Conservation (phyloP, 1,140 invertebrate genomes). For the Zaprionus lachaisei region DNA sequence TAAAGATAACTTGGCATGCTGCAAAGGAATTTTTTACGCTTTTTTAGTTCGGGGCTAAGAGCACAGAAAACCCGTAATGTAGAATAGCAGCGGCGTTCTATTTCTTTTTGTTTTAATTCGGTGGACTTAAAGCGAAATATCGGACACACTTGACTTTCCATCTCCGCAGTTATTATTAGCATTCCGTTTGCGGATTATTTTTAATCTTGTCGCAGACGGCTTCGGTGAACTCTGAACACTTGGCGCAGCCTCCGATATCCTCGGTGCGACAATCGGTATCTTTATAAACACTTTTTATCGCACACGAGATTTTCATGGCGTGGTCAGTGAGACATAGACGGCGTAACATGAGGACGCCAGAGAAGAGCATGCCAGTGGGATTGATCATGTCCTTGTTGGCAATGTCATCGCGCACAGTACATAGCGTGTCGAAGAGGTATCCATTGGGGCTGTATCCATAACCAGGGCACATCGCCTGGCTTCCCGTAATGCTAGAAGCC, state of each 20-base stretch:
- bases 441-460: slow-evolving; percentile 41
- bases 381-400: slow-evolving; percentile 53
- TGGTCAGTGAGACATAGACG: slow-evolving; percentile 21
- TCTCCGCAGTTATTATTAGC: neutral
- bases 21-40: too few relatives aligned
- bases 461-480: slow-evolving; percentile 47
- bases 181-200: neutral
- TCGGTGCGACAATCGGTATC: slow-evolving; percentile 55
- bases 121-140: neutral
- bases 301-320: slow-evolving; percentile 39
- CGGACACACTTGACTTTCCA: neutral
- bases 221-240: slow-evolving; percentile 56
- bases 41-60: too few relatives aligned
- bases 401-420: neutral
- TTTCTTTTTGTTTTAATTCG: neutral
- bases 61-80: neutral
- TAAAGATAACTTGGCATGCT: too few relatives aligned
- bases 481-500: slow-evolving; percentile 53
- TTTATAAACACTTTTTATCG: slow-evolving; percentile 40
- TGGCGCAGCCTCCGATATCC: slow-evolving; percentile 54
- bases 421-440: slow-evolving; percentile 40
- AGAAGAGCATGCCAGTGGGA: slow-evolving; percentile 62
- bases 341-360: slow-evolving; percentile 45
- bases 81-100: neutral
- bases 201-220: slow-evolving; percentile 46